Conservation (phyloP, 2,113 vertebrate species). For the Agapornis roseicollis region DNA sequence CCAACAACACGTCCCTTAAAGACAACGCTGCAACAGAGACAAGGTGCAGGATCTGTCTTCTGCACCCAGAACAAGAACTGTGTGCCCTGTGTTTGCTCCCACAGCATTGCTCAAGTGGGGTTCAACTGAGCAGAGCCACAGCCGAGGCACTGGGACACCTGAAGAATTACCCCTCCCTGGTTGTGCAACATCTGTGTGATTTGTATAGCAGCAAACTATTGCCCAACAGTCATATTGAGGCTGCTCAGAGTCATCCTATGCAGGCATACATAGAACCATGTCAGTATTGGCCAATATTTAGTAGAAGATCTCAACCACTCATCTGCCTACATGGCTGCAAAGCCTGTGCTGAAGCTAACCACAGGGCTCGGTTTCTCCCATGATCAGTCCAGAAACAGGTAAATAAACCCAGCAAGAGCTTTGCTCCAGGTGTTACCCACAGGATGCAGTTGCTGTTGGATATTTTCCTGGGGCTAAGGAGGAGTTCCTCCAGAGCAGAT, state of each 20-base stretch:
- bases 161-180: background rate
- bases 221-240: slow-evolving; percentile 2
- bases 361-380: background rate
- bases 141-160: background rate
- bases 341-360: background rate
- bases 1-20: background rate
- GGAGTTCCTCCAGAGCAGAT: background rate
- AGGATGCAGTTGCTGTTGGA: slow-evolving; percentile 29
- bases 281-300: background rate
- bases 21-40: background rate
- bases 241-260: background rate
- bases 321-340: background rate
- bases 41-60: background rate
- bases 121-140: background rate
- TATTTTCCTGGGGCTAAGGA: background rate
- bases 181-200: slow-evolving; percentile 11
- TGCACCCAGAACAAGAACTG: background rate
- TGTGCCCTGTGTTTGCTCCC: background rate
- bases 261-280: background rate
- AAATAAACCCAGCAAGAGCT: background rate
- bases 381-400: background rate
- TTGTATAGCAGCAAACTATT: slow-evolving; percentile 6
- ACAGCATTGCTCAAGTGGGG: background rate
- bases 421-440: slow-evolving; percentile 24
- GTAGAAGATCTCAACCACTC: background rate